Percentiles rank a stretch among this genome's conserved stretches.
phyloP scores from a whole-genome alignment of 2,797 vertebrate genomes.

The Hapalemur alaotrensis region DNA sequence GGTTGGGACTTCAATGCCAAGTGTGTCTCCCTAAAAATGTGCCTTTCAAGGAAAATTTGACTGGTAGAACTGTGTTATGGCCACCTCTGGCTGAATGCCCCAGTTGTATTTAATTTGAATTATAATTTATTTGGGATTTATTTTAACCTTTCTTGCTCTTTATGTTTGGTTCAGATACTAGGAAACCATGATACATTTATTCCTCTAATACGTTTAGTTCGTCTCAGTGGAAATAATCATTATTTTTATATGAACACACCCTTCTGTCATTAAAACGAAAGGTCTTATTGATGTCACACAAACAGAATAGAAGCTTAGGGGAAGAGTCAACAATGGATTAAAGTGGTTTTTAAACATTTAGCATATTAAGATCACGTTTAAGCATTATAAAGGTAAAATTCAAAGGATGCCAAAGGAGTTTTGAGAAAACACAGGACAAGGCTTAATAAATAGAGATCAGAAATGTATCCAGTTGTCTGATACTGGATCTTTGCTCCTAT shows the following conservation, averaged over 20 bases:
- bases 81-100: background rate
- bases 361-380: background rate
- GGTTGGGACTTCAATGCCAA: background rate
- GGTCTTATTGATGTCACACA: background rate
- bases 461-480: background rate
- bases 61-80: background rate
- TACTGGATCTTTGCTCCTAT: constrained; percentile 5
- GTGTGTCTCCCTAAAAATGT: background rate
- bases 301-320: constrained; percentile 24
- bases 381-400: background rate
- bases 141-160: background rate
- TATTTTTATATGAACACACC: constrained; percentile 50
- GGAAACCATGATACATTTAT: constrained; percentile 51
- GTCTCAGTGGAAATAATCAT: constrained; percentile 55
- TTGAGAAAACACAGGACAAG: background rate
- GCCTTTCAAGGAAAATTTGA: background rate
- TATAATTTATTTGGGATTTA: constrained; percentile 17
- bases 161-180: constrained; percentile 29
- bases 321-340: background rate
- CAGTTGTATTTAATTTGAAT: background rate
- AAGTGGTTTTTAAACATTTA: constrained; percentile 51
- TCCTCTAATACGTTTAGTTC: constrained; percentile 54
- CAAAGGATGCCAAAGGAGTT: background rate
- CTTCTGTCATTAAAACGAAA: constrained; percentile 52
- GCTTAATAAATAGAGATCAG: background rate